These are phyloP conservation scores for Druceiella hillmani DNA, from an alignment of 2,888 invertebrate species.

Conservation along the genomic window DNA sequence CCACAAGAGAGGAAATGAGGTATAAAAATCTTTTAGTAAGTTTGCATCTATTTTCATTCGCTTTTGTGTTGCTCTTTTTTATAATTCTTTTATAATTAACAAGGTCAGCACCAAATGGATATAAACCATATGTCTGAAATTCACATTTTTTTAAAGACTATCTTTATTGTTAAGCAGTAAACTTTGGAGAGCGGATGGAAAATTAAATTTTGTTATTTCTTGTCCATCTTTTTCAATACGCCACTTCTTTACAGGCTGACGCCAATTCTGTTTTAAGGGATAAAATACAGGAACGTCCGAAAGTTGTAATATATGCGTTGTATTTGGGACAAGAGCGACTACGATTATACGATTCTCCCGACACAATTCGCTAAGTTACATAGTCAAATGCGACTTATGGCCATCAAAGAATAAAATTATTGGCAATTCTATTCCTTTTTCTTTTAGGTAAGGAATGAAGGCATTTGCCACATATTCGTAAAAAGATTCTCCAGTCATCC, in stretches of 20 bases:
- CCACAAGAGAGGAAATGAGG: constrained; percentile 13
- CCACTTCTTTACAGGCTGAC: constrained; percentile 17
- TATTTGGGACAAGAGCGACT: too few relatives aligned
- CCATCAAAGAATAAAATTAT: too few relatives aligned
- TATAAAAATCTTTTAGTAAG: constrained; percentile 13
- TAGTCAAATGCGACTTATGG: too few relatives aligned
- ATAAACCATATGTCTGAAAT: constrained; percentile 21
- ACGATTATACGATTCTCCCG: too few relatives aligned
- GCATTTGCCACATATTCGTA: constrained; percentile 32
- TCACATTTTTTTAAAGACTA: constrained; percentile 16
- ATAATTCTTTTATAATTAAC: constrained; percentile 17
- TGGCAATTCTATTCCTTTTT: constrained; percentile 11
- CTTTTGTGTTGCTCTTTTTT: constrained; percentile 9
- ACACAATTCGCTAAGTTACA: too few relatives aligned
- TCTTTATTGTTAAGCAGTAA: constrained; percentile 11
- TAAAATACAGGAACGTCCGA: too few relatives aligned
- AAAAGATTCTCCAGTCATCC: constrained; percentile 34
- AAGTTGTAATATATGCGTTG: too few relatives aligned
- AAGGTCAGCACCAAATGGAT: constrained; percentile 19
- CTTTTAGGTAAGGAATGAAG: constrained; percentile 20
- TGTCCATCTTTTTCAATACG: constrained; percentile 22
- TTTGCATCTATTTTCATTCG: constrained; percentile 14
- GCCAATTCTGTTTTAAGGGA: constrained; percentile 17
- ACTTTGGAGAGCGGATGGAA: constrained; percentile 19
- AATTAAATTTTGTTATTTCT: constrained; percentile 21